Conservation (phyloP, 2,113 vertebrate species). For the Micromys minutus region DNA sequence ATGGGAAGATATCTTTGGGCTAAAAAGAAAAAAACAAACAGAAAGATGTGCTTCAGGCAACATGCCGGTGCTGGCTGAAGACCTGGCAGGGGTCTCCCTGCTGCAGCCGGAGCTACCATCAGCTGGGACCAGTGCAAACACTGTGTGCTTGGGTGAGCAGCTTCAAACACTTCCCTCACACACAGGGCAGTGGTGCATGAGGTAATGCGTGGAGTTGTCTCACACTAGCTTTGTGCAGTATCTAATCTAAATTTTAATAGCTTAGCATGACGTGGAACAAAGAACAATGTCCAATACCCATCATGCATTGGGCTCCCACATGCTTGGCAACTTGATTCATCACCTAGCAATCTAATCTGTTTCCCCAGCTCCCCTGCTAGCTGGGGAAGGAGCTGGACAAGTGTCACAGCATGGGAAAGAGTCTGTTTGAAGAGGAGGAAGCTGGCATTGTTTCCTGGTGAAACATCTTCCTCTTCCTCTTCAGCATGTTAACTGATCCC, state of each 20-base stretch:
- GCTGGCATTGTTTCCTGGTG: not conserved
- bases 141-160: not conserved
- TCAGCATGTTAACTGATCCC: not conserved
- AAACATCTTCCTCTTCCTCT: not conserved
- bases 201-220: not conserved
- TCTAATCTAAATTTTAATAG: conserved; percentile 5
- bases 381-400: not conserved
- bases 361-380: not conserved
- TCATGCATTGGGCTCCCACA: not conserved
- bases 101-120: rapidly evolving
- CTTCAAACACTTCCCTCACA: not conserved
- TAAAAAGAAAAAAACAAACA: not conserved
- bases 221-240: not conserved
- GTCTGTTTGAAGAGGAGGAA: not conserved
- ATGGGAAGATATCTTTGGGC: not conserved
- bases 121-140: rapidly evolving
- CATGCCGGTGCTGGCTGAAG: not conserved
- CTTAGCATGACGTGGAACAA: not conserved
- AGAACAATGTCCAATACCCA: not conserved
- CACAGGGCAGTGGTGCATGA: rapidly evolving
- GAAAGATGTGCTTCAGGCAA: rapidly evolving
- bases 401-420: no score
- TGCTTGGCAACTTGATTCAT: not conserved
- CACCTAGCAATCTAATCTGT: not conserved
- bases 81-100: not conserved